Evolutionary conservation across 2,113 vertebrate genomes (phyloP).

Genomic region (Panthera tigris): DNA sequence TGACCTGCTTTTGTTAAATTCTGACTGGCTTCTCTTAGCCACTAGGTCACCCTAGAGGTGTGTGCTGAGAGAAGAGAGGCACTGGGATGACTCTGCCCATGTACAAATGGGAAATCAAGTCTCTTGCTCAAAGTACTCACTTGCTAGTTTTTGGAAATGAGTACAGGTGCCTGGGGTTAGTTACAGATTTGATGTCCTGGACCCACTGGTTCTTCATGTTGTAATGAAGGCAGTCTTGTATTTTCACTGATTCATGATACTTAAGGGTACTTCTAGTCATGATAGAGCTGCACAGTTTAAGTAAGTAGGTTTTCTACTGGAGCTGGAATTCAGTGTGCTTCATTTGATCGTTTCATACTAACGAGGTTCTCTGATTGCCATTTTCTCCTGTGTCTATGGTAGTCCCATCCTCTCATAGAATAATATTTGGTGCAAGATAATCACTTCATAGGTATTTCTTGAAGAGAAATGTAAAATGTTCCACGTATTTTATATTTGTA

Average conservation of each 20-base stretch:
- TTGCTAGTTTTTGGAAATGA: not conserved
- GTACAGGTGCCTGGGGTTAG: not conserved
- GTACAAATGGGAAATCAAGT: not conserved
- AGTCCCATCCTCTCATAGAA: not conserved
- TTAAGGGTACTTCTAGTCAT: not conserved
- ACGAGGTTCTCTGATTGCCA: not conserved
- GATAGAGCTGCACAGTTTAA: not conserved
- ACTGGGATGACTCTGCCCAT: not conserved
- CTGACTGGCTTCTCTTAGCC: not conserved
- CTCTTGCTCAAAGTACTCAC: not conserved
- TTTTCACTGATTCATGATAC: not conserved
- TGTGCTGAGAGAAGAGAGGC: not conserved
- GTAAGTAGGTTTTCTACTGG: not conserved
- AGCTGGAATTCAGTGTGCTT: not conserved
- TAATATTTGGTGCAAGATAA: not conserved
- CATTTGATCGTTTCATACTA: not conserved
- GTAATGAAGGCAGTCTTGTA: not conserved
- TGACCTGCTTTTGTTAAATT: not conserved
- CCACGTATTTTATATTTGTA: not conserved
- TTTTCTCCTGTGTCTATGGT: not conserved
- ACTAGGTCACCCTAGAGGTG: not conserved
- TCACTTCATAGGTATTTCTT: not conserved
- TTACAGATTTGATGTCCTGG: not conserved
- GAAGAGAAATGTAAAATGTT: not conserved
- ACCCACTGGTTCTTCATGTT: not conserved